Conservation (phyloP, 1,140 invertebrate genomes). For the Vanessa atalanta region DNA sequence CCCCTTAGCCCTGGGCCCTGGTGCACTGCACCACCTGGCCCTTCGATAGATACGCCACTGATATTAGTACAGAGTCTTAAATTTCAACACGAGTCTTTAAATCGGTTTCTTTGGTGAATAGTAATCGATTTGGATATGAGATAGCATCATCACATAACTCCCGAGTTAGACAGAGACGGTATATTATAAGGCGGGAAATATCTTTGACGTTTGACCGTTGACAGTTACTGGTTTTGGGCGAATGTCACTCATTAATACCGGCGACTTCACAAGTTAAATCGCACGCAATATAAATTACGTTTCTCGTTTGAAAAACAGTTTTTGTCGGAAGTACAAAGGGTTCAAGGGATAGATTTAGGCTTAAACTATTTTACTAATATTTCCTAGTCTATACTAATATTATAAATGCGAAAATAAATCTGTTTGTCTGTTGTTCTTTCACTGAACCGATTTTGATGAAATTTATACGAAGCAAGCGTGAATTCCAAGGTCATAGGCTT, state of each 20-base stretch:
- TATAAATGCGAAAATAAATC: too few relatives aligned
- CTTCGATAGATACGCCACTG: too few relatives aligned
- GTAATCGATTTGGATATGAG: conserved; percentile 63
- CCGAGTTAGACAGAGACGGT: conserved; percentile 40
- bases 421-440: too few relatives aligned
- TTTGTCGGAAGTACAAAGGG: conserved; percentile 55
- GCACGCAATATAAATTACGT: conserved; percentile 56
- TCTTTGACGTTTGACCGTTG: conserved; percentile 68
- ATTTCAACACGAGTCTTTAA: conserved; percentile 49
- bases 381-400: too few relatives aligned
- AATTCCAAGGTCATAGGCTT: too few relatives aligned
- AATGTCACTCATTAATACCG: conserved; percentile 61
- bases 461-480: too few relatives aligned
- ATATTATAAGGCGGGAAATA: conserved; percentile 58
- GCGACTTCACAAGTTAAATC: conserved; percentile 51
- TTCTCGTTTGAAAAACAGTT: conserved; percentile 41
- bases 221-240: conserved; percentile 71
- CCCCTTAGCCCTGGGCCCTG: too few relatives aligned
- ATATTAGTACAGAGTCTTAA: too few relatives aligned
- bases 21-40: too few relatives aligned
- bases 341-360: conserved; percentile 45
- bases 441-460: too few relatives aligned
- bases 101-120: conserved; percentile 59
- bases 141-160: conserved; percentile 28
- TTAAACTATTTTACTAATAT: too few relatives aligned